A percentile compares a stretch with the other conserved stretches of the same genome.
phyloP scores from a whole-genome alignment of 2,888 invertebrate species.

The Sinhomidia bicolor region DNA sequence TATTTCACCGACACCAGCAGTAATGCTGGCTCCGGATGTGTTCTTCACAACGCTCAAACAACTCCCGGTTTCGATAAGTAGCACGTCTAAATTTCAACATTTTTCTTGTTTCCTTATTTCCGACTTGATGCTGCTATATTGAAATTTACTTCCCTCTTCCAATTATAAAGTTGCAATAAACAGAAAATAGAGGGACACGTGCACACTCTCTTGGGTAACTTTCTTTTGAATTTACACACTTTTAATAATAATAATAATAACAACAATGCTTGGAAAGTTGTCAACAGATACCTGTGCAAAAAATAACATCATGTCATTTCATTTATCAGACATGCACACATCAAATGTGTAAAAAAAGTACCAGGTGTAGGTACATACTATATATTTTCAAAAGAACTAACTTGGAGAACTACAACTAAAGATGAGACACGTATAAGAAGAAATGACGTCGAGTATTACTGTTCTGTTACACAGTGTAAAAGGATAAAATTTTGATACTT shows the following conservation, averaged over 20 bases:
- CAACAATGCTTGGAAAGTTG: conserved; percentile 58
- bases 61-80: background rate
- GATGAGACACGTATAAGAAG: background rate
- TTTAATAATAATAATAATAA: too few species aligned
- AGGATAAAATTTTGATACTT: too few species aligned
- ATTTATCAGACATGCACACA: conserved; percentile 62
- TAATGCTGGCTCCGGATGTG: background rate
- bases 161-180: conserved; percentile 5
- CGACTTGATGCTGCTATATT: conserved; percentile 8
- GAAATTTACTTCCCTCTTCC: conserved; percentile 23
- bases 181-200: background rate
- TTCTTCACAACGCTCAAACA: background rate
- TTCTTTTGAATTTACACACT: conserved; percentile 45
- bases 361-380: background rate
- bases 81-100: conserved; percentile 11
- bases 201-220: background rate
- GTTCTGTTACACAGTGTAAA: too few species aligned
- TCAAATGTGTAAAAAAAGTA: too few species aligned
- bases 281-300: conserved; percentile 59
- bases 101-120: background rate
- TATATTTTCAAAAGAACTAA: background rate
- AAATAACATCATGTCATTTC: conserved; percentile 69
- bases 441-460: conserved; percentile 7
- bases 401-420: background rate
- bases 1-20: background rate